Conservation (phyloP, 1,140 invertebrate species). For the Laodelphax striatellus region DNA sequence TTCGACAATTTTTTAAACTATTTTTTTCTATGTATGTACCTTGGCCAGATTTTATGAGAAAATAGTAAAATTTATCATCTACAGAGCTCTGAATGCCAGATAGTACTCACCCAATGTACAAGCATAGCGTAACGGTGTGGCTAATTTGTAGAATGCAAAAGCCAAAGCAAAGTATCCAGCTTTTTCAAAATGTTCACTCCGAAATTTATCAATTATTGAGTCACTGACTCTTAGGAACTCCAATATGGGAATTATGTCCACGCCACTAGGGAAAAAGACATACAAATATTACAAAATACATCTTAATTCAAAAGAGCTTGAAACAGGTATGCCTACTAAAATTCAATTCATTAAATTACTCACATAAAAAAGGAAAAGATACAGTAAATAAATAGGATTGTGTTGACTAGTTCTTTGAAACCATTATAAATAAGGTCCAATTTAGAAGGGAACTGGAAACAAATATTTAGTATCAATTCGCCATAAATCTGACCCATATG, state of each 20-base stretch:
- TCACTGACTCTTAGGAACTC: slow-evolving; percentile 65
- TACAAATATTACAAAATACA: slow-evolving; percentile 6
- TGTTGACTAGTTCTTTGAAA: too few relatives aligned
- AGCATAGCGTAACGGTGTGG: slow-evolving; percentile 79
- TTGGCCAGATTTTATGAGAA: background rate
- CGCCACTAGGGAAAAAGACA: slow-evolving; percentile 55
- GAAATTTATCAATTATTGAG: slow-evolving; percentile 56
- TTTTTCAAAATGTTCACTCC: slow-evolving; percentile 42
- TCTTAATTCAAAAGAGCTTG: too few relatives aligned
- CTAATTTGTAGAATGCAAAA: slow-evolving; percentile 84
- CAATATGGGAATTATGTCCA: slow-evolving; percentile 69
- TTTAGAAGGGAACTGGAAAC: too few relatives aligned
- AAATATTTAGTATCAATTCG: too few relatives aligned
- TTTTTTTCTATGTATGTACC: background rate
- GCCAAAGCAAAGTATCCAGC: slow-evolving; percentile 80
- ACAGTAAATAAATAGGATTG: too few relatives aligned
- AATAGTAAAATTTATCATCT: background rate
- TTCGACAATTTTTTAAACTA: too few relatives aligned
- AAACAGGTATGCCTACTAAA: too few relatives aligned
- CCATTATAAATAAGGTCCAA: too few relatives aligned
- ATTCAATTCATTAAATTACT: too few relatives aligned
- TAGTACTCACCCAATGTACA: slow-evolving; percentile 64
- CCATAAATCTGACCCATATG: too few relatives aligned
- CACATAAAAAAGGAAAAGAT: too few relatives aligned
- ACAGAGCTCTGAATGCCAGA: background rate